phyloP scores from a whole-genome alignment of 2,113 vertebrate species.

The Motacilla alba region DNA sequence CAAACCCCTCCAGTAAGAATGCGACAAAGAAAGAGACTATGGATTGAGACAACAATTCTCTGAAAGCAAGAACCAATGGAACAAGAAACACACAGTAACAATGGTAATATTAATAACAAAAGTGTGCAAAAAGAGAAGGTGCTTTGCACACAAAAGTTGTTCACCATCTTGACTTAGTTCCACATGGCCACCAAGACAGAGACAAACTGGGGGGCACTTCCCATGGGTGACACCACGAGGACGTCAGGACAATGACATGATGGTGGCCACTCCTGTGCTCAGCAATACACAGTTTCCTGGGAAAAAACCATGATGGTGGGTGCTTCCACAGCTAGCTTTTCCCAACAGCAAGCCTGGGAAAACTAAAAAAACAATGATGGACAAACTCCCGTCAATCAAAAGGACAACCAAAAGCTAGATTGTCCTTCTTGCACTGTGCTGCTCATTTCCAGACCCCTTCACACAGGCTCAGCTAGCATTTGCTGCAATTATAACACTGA shows the following conservation, averaged over 20 bases:
- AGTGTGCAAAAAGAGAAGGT: not conserved
- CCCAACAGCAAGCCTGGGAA: not conserved
- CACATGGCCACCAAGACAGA: rapidly evolving
- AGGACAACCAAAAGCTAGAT: not conserved
- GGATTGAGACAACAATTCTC: not conserved
- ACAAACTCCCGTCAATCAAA: not conserved
- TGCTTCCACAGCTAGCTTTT: not conserved
- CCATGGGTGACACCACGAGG: no score
- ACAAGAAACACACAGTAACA: not conserved
- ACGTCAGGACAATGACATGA: not conserved
- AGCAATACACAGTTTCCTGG: rapidly evolving
- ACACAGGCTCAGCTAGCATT: not conserved
- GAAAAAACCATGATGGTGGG: rapidly evolving
- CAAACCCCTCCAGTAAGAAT: not conserved
- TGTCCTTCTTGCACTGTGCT: not conserved
- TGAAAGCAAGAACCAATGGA: not conserved
- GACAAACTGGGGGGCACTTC: not conserved
- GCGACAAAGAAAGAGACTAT: not conserved
- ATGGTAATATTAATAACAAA: not conserved
- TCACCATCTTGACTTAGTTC: not conserved
- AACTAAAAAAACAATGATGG: rapidly evolving
- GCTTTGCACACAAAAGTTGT: not conserved
- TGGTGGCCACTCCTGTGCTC: not conserved
- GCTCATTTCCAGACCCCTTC: not conserved
- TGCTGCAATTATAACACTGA: not conserved